Percentiles rank a stretch among this genome's conserved stretches.
phyloP scores from a whole-genome alignment of 2,888 invertebrate genomes.

The Agriopis leucophaearia region DNA sequence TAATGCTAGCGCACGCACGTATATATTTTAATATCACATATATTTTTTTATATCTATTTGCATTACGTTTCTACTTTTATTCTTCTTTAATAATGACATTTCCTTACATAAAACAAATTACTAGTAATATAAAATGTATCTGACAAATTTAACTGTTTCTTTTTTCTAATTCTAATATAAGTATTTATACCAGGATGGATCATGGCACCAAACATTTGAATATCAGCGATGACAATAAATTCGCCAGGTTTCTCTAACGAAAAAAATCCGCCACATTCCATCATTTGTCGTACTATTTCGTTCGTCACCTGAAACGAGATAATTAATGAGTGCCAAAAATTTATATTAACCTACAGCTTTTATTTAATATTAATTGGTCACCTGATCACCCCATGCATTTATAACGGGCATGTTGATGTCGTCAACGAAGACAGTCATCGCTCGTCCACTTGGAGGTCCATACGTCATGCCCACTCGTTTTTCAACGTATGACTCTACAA shows the following conservation, averaged over 20 bases:
- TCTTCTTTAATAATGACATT: not conserved
- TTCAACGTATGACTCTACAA: slow-evolving; percentile 95
- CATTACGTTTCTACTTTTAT: no score
- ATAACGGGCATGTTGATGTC: slow-evolving; percentile 97
- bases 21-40: no score
- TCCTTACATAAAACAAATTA: not conserved
- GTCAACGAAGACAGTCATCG: slow-evolving; percentile 95
- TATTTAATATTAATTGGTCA: slow-evolving; percentile 44
- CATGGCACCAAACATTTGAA: slow-evolving; percentile 95
- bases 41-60: no score
- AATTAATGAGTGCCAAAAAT: not conserved
- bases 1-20: no score
- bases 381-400: slow-evolving; percentile 97
- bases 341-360: no score
- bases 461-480: slow-evolving; percentile 95
- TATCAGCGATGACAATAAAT: slow-evolving; percentile 92
- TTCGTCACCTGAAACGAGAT: slow-evolving; percentile 88
- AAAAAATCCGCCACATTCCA: slow-evolving; percentile 94
- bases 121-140: no score
- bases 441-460: slow-evolving; percentile 93
- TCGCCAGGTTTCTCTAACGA: slow-evolving; percentile 96
- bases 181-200: slow-evolving; percentile 90
- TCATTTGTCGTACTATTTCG: slow-evolving; percentile 95
- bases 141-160: no score
- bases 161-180: not conserved